phyloP scores from a whole-genome alignment of 2,797 vertebrate species.

The Enteromius fasciolatus region DNA sequence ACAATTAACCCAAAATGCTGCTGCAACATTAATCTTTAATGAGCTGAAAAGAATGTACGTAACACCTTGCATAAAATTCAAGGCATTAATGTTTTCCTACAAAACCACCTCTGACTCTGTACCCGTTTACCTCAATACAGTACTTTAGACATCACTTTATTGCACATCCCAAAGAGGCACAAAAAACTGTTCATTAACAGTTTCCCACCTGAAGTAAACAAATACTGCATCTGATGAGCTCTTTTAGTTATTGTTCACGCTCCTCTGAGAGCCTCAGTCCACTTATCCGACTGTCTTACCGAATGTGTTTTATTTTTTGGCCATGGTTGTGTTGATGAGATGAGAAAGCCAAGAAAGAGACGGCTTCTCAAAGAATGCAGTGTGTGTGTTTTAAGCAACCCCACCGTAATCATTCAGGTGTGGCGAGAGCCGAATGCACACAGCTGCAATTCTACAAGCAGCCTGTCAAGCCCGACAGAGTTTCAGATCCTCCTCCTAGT shows the following conservation, averaged over 20 bases:
- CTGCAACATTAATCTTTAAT: no score
- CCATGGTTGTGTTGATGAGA: background rate
- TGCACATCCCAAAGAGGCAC: no score
- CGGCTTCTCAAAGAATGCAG: constrained; percentile 2
- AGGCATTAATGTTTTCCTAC: no score
- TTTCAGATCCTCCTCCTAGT: constrained; percentile 39
- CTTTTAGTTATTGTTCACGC: background rate
- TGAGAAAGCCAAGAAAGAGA: background rate
- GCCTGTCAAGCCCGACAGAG: constrained; percentile 29
- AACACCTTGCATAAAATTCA: no score
- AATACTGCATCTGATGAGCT: background rate
- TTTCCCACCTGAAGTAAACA: no score
- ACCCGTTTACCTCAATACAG: no score
- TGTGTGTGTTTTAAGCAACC: constrained; percentile 19
- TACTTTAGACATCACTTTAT: no score
- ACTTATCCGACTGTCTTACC: background rate
- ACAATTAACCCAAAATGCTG: no score
- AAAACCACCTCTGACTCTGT: no score
- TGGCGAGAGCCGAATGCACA: constrained; percentile 12
- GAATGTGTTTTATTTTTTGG: background rate
- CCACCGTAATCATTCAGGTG: constrained; percentile 31
- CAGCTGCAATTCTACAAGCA: constrained; percentile 22
- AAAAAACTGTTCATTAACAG: no score
- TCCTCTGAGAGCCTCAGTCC: background rate
- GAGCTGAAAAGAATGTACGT: no score